Conservation (phyloP, 2,113 vertebrate species). For the Dipodomys spectabilis region DNA sequence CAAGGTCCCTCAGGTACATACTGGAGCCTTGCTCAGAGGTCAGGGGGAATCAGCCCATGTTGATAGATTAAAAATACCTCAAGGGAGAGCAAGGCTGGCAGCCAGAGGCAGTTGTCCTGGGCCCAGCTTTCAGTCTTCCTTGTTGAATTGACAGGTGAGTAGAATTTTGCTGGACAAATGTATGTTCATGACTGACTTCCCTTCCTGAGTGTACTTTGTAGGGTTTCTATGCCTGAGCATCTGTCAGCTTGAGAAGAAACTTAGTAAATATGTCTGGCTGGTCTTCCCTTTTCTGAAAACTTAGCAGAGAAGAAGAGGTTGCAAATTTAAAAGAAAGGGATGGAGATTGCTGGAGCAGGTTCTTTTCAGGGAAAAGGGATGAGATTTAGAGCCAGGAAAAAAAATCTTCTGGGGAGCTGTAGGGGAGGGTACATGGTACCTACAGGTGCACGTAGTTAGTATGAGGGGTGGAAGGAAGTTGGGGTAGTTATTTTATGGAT, state of each 20-base stretch:
- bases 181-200: not conserved
- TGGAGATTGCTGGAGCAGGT: not conserved
- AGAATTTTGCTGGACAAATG: not conserved
- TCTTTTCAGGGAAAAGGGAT: not conserved
- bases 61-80: not conserved
- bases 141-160: too few species aligned
- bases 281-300: not conserved
- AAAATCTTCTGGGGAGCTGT: not conserved
- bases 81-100: not conserved
- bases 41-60: not conserved
- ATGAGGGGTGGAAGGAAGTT: not conserved
- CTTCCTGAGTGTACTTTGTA: not conserved
- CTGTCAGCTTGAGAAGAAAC: not conserved
- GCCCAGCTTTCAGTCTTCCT: too few species aligned
- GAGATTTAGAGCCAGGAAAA: not conserved
- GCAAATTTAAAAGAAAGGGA: not conserved
- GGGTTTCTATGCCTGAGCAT: not conserved
- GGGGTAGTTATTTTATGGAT: not conserved
- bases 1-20: not conserved
- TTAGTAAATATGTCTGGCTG: not conserved
- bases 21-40: not conserved
- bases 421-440: not conserved
- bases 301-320: not conserved
- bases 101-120: not conserved
- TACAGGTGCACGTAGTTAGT: not conserved